Base-by-base conservation (phyloP, 1,140 invertebrate species). In the Ooceraea biroi region DNA sequence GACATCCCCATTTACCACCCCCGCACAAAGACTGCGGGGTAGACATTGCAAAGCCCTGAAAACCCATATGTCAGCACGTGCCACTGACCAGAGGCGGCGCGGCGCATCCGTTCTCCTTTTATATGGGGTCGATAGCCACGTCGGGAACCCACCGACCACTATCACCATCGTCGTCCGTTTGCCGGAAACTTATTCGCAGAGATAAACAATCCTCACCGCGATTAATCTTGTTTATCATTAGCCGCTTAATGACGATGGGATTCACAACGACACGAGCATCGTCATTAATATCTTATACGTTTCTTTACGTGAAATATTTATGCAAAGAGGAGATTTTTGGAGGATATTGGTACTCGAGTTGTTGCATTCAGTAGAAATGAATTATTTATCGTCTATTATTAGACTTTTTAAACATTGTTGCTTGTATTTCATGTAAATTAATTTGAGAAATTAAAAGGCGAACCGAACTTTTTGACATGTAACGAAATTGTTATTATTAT, bases 1-100 rank as follows among this genome's bases (percentile, higher is more conserved):
- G 88, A 89, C 88, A 89, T 65, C 68, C 36, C 88, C 87, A 89
- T 89, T 89, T 89, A 87, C 88, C 87, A 89, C 88, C 88, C 88
- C 85, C 88, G 82, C 87, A 87, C 85, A 82, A 84, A 86, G 85
- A 77, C 84, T 72, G 22, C 73, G 36, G 84, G 72, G 50, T 66
- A 85, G 63, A 68, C 36, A 68, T 50, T 78, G 41, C 30, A 86
- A 89, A 89, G 87, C 80, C 87, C 87, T 71, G 58, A 41, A 76
- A 89, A 83, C 84, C 87, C 88, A 89, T 89, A 89, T 89, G 88
- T 89, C 76, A 86, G 82, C 85, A 89, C 88, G 85, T 84, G 76
- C 76, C 76, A 36, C 14, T 76, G 76, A 46, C 82, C 82, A 27
- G 72, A 76, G 80, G 46, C 61, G 50, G 17, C 66, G 7, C 44